A percentile compares a stretch with the other conserved stretches of the same genome.
phyloP scores from a whole-genome alignment of 2,888 invertebrate genomes.

The Leucoptera coffeella region DNA sequence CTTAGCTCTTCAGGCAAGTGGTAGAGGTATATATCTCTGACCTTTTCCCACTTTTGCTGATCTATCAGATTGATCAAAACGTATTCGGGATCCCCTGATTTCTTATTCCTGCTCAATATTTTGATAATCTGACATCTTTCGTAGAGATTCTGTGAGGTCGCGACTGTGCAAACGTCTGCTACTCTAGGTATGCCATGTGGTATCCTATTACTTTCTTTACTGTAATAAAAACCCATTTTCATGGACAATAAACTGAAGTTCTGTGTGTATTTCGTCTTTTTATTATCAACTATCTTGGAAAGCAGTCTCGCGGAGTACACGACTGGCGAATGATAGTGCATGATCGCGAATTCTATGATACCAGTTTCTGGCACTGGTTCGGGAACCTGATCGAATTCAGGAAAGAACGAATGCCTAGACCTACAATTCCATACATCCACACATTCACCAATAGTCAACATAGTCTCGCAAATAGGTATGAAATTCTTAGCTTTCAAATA shows the following conservation, averaged over 20 bases:
- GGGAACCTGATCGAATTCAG: conserved; percentile 43
- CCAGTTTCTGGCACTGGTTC: conserved; percentile 48
- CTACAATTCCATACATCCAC: conserved; percentile 46
- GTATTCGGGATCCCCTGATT: conserved; percentile 17
- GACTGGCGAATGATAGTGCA: conserved; percentile 53
- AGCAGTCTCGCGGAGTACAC: conserved; percentile 54
- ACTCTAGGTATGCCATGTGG: conserved; percentile 30
- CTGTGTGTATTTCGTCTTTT: conserved; percentile 18
- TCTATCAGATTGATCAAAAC: conserved; percentile 56
- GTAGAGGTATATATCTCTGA: conserved; percentile 30
- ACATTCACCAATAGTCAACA: conserved; percentile 63
- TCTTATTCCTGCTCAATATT: conserved; percentile 17
- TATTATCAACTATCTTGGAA: conserved; percentile 12
- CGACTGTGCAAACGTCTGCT: conserved; percentile 54
- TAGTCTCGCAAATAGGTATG: conserved; percentile 50
- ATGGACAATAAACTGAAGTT: conserved; percentile 21
- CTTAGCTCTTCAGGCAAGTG: conserved; percentile 45
- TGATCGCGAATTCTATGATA: conserved; percentile 49
- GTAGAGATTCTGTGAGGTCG: conserved; percentile 34
- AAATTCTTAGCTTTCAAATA: conserved; percentile 24
- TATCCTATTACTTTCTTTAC: conserved; percentile 21
- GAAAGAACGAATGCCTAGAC: conserved; percentile 56
- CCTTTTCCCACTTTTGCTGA: conserved; percentile 39
- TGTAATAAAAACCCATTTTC: conserved; percentile 29
- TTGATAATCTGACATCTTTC: conserved; percentile 51